phyloP scores from a whole-genome alignment of 2,113 vertebrate genomes.

The Siniperca knerii region DNA sequence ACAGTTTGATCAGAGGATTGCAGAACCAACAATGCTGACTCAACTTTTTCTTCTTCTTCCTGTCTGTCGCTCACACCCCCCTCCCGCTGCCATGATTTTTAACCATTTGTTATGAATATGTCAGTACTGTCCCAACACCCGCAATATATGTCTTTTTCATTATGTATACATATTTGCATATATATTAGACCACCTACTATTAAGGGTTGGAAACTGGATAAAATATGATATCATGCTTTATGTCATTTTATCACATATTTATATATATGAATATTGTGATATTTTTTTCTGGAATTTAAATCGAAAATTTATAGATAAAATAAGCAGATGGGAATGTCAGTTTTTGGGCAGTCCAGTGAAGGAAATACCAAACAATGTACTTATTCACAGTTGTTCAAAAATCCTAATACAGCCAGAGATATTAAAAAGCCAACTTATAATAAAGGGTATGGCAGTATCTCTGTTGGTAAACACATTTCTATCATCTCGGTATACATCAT shows the following conservation, averaged over 20 bases:
- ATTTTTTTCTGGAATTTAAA: too few relatives aligned
- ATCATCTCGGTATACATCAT: neutral
- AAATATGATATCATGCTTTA: neutral
- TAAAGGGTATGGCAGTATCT: neutral
- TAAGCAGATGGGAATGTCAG: neutral
- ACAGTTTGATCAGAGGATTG: constrained; percentile 35
- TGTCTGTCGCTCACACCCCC: neutral
- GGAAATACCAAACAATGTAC: neutral
- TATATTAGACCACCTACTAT: neutral
- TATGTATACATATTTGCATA: neutral
- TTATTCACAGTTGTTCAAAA: neutral
- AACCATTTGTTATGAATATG: neutral
- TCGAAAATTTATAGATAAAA: neutral
- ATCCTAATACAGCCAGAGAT: neutral
- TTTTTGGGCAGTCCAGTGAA: too few relatives aligned
- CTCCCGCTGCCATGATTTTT: neutral
- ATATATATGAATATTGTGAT: neutral
- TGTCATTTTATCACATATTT: neutral
- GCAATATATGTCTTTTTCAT: neutral
- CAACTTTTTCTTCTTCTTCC: constrained; percentile 34
- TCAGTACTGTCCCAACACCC: neutral
- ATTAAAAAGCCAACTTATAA: neutral
- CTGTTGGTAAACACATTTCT: neutral
- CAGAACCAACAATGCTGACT: constrained; percentile 48
- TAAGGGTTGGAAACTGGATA: too few relatives aligned